Conservation (phyloP, 1,140 invertebrate genomes). For the Cephus cinctus region DNA sequence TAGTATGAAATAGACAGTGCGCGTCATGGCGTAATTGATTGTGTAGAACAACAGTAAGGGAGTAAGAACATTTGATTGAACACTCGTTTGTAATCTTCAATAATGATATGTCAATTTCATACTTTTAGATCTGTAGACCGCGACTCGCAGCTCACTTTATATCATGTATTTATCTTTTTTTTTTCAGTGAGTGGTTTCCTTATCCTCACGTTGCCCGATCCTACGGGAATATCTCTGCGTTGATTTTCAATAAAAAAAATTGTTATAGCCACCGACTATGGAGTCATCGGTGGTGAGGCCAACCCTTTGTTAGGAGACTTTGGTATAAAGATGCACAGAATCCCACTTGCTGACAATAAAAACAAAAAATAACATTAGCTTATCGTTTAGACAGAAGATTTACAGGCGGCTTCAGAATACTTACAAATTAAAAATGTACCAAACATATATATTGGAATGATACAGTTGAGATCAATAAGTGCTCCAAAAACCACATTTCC, state of each 20-base stretch:
- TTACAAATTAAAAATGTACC: conserved; percentile 57
- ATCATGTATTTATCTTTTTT: not conserved
- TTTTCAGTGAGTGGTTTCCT: not conserved
- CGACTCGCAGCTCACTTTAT: too few relatives aligned
- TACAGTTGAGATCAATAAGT: conserved; percentile 58
- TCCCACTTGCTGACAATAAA: conserved; percentile 54
- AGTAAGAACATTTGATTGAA: too few relatives aligned
- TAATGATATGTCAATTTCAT: too few relatives aligned
- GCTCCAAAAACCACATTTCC: conserved; percentile 60
- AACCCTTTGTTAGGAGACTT: conserved; percentile 27
- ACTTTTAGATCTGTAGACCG: too few relatives aligned
- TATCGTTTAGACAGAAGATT: not conserved
- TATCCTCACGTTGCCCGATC: not conserved
- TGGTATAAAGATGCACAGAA: conserved; percentile 53
- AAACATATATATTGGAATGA: conserved; percentile 59
- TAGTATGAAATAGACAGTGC: too few relatives aligned
- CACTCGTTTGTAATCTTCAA: too few relatives aligned
- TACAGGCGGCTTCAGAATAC: conserved; percentile 29
- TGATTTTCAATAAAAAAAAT: not conserved
- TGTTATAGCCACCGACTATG: not conserved
- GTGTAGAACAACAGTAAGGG: too few relatives aligned
- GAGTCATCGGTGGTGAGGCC: not conserved
- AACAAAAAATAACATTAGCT: conserved; percentile 1
- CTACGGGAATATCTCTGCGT: not conserved
- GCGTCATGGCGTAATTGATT: too few relatives aligned